Percentiles rank a stretch among this genome's conserved stretches.
Conservation (phyloP, 2,797 vertebrate genomes). For the Enteromius unitaeniatus region DNA sequence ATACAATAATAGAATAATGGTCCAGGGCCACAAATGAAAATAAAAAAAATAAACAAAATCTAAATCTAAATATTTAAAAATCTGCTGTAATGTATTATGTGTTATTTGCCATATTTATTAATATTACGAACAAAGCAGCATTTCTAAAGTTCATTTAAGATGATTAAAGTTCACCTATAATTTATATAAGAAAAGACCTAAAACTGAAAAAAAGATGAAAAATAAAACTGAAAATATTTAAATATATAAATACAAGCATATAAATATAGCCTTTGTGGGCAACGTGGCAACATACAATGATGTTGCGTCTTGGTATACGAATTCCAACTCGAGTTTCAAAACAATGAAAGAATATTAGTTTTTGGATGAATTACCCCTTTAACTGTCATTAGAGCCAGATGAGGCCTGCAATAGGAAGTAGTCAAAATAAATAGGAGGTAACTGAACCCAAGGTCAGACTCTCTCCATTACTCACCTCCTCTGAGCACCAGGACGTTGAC, state of each 20-base stretch:
- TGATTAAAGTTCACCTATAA: neutral
- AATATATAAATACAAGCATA: neutral
- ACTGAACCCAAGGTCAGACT: neutral
- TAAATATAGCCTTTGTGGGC: neutral
- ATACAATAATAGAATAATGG: neutral
- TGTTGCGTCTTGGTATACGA: neutral
- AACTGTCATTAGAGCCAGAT: neutral
- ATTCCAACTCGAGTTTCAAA: neutral
- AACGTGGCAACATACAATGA: neutral
- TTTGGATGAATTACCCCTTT: neutral
- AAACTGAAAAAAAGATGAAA: neutral
- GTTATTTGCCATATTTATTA: neutral
- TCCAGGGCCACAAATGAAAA: neutral
- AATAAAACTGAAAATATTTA: neutral
- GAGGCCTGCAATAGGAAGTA: conserved; percentile 41
- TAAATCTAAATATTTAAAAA: neutral
- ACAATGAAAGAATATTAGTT: neutral
- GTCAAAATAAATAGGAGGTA: neutral
- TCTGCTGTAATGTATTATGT: neutral
- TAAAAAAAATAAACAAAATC: neutral
- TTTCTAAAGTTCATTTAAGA: neutral
- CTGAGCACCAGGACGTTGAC: conserved; percentile 91
- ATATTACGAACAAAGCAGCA: neutral
- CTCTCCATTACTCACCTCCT: conserved; percentile 85
- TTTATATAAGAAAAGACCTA: neutral